Base-by-base conservation (phyloP, 1,140 invertebrate species). In the Camponotus pennsylvanicus region DNA sequence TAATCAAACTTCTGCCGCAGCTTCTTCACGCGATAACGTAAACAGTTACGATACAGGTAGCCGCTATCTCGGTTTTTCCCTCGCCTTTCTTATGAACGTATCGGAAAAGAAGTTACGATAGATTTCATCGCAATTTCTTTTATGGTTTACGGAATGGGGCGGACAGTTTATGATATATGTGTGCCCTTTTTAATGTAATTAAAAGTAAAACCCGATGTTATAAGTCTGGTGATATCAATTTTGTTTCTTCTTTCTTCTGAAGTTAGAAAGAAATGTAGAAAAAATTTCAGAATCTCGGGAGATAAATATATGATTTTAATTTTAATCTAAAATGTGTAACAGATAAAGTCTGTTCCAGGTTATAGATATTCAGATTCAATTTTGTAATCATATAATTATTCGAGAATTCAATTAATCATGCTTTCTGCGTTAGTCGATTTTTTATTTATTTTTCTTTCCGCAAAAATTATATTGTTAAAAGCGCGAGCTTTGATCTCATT, bases 1-100 rank as follows among this genome's bases (percentile, higher is more conserved):
- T 82, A 69, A 86, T 86, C 84, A 80, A 86, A 86, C 77, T 80
- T 86, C 82, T 70, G 42, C 55, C 34, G 64, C 66, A 49, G 63
- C 70, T 32, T 67, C 78, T 78, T 85, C 18, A 70, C 45, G 77
- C 27, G 64, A 86, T 86, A 86, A 86, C 64, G 77, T 71, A 80
- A 86, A 86, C 77, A 82, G 76, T 52, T 79, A 52, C 77, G 63
- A 85, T 85, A 59, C 71, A 85, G 73, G 59, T 78, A 78, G 18
- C 63, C 27, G 18, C 42, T 69, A 66, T 49, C 76, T 70, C 11
- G 42, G 18, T 67, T 73, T 37, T 73, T 73, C 61, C 15, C 13
- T 66, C 27, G 27, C 2, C 69, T 84, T 71, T 71, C 66, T 82
- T 71, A 49, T 3, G 40, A 70, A 52, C 66, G 11, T 55, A 69